These are phyloP conservation scores for Smittia aterrima DNA, from an alignment of 2,888 invertebrate species.

Conservation along the genomic window DNA sequence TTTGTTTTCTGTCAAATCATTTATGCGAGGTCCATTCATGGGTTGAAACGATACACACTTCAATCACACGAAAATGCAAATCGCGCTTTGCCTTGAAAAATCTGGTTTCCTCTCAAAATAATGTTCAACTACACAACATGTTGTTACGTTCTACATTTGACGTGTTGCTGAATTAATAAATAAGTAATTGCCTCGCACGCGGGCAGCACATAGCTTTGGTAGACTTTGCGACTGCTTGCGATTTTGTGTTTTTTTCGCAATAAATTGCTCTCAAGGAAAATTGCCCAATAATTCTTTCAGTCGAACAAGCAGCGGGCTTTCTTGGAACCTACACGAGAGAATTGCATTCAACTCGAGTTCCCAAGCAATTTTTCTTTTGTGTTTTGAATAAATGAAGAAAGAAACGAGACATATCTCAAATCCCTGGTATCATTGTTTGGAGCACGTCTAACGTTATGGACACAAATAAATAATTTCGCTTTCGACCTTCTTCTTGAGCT, in stretches of 20 bases:
- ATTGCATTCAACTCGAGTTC: neutral
- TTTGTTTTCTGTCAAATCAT: neutral
- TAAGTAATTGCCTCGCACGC: conserved; percentile 38
- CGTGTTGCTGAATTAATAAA: conserved; percentile 38
- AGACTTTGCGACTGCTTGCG: conserved; percentile 37
- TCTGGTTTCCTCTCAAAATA: conserved; percentile 39
- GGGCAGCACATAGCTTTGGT: conserved; percentile 2
- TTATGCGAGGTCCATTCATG: conserved; percentile 25
- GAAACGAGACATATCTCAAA: neutral
- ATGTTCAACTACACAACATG: conserved; percentile 33
- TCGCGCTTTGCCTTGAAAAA: conserved; percentile 34
- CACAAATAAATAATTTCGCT: conserved; percentile 19
- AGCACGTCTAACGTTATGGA: conserved; percentile 31
- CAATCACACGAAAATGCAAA: conserved; percentile 19
- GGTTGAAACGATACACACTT: neutral
- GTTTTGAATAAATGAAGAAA: too few species aligned
- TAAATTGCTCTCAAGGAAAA: conserved; percentile 1
- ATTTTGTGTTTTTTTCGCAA: neutral
- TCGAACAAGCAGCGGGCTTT: neutral
- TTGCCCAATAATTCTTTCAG: conserved; percentile 3
- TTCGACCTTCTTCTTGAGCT: neutral
- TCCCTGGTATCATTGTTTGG: conserved; percentile 32
- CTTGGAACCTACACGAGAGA: conserved; percentile 25
- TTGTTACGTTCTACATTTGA: conserved; percentile 40
- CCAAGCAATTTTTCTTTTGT: conserved; percentile 25